These are phyloP conservation scores for Coptodon rendalli DNA, from an alignment of 2,113 vertebrate genomes.

Conservation along the genomic window DNA sequence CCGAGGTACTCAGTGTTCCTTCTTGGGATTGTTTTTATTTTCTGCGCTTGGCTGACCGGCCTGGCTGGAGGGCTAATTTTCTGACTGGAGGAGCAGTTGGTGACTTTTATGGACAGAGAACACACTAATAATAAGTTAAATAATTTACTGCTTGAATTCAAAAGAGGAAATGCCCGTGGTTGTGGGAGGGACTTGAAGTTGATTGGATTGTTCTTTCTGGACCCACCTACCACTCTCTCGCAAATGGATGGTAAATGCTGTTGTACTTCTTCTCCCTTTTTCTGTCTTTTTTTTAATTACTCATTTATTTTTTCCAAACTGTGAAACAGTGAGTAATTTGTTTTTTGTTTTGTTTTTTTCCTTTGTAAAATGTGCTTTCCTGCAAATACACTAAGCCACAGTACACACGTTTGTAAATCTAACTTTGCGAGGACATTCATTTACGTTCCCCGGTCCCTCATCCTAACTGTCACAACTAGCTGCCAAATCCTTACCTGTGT, in stretches of 20 bases:
- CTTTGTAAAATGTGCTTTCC: conserved; percentile 47
- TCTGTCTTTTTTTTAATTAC: not conserved
- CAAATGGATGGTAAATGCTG: conserved; percentile 14
- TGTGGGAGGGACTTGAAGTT: conserved; percentile 9
- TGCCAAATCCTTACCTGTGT: not conserved
- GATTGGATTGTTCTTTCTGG: conserved; percentile 10
- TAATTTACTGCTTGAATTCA: conserved; percentile 27
- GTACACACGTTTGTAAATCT: not conserved
- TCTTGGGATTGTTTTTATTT: conserved; percentile 19
- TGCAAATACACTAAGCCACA: conserved; percentile 19
- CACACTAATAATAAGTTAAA: conserved; percentile 35
- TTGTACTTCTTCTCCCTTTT: not conserved
- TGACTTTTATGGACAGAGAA: conserved; percentile 19
- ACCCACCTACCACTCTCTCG: not conserved
- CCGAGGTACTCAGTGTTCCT: conserved; percentile 10
- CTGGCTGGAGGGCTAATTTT: conserved; percentile 8
- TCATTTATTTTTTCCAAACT: conserved; percentile 30
- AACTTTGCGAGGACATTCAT: not conserved
- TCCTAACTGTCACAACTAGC: not conserved
- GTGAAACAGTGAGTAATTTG: conserved; percentile 29
- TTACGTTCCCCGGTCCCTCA: not conserved
- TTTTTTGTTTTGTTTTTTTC: not conserved
- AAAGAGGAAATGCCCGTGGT: not conserved
- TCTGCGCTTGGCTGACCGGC: not conserved
- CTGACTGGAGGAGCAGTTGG: conserved; percentile 9